Evolutionary conservation across 2,797 vertebrate genomes (phyloP).

Genomic region (Acanthurus leucopareius): DNA sequence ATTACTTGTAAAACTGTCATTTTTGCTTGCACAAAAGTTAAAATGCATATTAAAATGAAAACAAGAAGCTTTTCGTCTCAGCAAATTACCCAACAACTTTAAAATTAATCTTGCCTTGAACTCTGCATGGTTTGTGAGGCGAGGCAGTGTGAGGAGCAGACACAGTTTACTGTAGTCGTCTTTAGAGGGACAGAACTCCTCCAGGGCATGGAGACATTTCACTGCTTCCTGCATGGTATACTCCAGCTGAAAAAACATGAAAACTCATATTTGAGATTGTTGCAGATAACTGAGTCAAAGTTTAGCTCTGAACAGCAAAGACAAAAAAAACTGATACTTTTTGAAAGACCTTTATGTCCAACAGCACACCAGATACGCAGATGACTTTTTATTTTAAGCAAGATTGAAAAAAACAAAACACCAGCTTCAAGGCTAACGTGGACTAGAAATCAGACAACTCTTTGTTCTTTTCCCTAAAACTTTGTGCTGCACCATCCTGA

Average conservation of each 20-base stretch:
- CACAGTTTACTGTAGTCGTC: conserved; percentile 99
- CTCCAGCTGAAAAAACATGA: conserved; percentile 88
- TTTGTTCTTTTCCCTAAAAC: background rate
- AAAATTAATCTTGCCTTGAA: conserved; percentile 86
- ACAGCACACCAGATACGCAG: background rate
- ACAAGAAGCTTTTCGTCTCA: background rate
- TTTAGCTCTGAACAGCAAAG: conserved; percentile 4
- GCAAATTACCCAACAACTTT: background rate
- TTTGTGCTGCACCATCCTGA: background rate
- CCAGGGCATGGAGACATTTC: conserved; percentile 95
- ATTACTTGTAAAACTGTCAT: background rate
- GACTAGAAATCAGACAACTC: background rate
- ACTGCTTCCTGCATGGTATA: conserved; percentile 99
- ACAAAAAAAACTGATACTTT: background rate
- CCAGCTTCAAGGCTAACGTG: background rate
- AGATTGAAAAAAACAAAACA: background rate
- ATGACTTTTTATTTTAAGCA: conserved; percentile 23
- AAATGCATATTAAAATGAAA: background rate
- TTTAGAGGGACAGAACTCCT: conserved; percentile 96
- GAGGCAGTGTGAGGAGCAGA: conserved; percentile 95
- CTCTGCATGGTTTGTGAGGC: conserved; percentile 97
- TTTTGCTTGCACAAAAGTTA: background rate
- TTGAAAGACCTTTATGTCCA: background rate
- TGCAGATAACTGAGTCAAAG: background rate
- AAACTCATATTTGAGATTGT: conserved; percentile 5